Percentiles rank a stretch among this genome's conserved stretches.
Conservation (phyloP, 2,888 invertebrate species). For the Phortica magna region DNA sequence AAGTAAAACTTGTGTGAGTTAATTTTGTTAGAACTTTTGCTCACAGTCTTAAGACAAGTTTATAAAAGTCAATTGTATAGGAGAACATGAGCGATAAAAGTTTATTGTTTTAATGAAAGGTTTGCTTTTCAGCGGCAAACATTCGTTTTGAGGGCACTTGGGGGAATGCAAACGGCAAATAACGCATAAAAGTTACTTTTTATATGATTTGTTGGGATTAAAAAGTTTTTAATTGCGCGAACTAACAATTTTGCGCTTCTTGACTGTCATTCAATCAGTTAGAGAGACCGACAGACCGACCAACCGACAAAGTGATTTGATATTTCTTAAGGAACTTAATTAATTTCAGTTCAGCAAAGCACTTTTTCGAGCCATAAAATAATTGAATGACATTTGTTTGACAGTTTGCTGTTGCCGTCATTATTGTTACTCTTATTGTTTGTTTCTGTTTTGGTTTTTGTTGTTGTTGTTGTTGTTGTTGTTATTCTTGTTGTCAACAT, state of each 20-base stretch:
- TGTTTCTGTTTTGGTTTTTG: neutral
- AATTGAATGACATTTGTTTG: conserved; percentile 32
- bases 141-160: neutral
- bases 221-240: conserved; percentile 63
- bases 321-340: conserved; percentile 4
- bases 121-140: conserved; percentile 27
- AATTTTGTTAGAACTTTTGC: neutral
- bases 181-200: neutral
- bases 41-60: neutral
- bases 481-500: conserved; percentile 2
- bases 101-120: conserved; percentile 49
- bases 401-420: conserved; percentile 35
- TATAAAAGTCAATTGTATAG: conserved; percentile 1
- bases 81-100: conserved; percentile 36
- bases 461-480: neutral
- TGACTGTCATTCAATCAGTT: conserved; percentile 29
- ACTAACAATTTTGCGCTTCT: conserved; percentile 44
- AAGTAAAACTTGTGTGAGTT: neutral
- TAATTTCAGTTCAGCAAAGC: conserved; percentile 34
- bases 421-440: neutral
- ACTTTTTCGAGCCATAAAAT: conserved; percentile 18
- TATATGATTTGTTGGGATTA: conserved; percentile 40
- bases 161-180: neutral
- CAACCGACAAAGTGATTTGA: neutral
- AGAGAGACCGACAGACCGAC: neutral